These are phyloP conservation scores for Hypomecis atomaria DNA, from an alignment of 2,888 invertebrate genomes.

Conservation along the genomic window DNA sequence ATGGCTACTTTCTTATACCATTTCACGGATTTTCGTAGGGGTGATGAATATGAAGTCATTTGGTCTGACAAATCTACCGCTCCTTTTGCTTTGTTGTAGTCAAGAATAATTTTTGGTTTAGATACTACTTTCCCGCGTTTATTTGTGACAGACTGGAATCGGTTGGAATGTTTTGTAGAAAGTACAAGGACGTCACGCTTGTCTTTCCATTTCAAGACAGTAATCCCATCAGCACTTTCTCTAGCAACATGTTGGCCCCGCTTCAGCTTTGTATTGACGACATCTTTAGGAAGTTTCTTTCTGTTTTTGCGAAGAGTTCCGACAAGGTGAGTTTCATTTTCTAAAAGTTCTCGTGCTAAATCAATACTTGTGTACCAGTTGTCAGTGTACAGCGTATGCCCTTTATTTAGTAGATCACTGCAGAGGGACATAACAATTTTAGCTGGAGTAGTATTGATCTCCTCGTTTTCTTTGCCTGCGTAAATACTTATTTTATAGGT, in stretches of 20 bases:
- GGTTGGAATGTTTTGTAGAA: constrained; percentile 42
- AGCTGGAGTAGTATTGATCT: constrained; percentile 44
- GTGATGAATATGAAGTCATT: constrained; percentile 28
- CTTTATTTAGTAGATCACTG: constrained; percentile 47
- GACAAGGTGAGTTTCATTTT: constrained; percentile 46
- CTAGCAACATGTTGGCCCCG: constrained; percentile 38
- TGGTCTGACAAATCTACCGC: constrained; percentile 28
- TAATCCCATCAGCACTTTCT: constrained; percentile 43
- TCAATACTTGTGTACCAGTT: constrained; percentile 50
- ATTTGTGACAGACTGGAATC: too few species aligned
- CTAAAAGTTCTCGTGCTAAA: constrained; percentile 43
- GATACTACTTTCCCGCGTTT: too few species aligned
- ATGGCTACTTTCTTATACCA: constrained; percentile 34
- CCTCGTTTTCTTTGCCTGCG: constrained; percentile 47
- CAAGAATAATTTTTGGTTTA: constrained; percentile 26
- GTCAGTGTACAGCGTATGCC: constrained; percentile 37
- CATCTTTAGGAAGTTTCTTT: constrained; percentile 43
- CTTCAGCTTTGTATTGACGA: constrained; percentile 43
- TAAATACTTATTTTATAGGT: constrained; percentile 31
- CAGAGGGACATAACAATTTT: constrained; percentile 50
- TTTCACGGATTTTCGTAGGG: constrained; percentile 31
- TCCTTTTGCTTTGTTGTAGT: constrained; percentile 24
- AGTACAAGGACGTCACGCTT: constrained; percentile 44
- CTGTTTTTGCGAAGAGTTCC: constrained; percentile 44
- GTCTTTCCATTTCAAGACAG: constrained; percentile 43